These are phyloP conservation scores for Notarius lentiginosus DNA, from an alignment of 2,113 vertebrate species.

Conservation along the genomic window DNA sequence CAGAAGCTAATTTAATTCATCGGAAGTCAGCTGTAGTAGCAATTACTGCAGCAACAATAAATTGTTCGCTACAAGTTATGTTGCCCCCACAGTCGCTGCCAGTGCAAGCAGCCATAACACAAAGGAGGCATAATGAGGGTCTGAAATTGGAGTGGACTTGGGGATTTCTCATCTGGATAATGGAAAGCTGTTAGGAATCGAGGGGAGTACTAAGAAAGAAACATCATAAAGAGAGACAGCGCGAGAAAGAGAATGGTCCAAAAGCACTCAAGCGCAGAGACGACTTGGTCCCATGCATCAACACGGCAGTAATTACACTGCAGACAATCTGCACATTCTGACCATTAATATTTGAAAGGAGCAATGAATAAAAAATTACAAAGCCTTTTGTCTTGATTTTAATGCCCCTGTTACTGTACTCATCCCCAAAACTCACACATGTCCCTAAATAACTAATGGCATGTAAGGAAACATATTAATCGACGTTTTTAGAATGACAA, in stretches of 20 bases:
- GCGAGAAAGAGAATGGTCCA: neutral
- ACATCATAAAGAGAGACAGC: constrained; percentile 7
- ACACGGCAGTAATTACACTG: constrained; percentile 50
- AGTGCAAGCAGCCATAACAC: neutral
- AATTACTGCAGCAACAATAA: constrained; percentile 32
- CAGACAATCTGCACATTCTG: constrained; percentile 43
- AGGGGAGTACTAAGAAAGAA: neutral
- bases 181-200: constrained; percentile 21
- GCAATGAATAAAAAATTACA: constrained; percentile 53
- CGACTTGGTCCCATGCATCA: constrained; percentile 37
- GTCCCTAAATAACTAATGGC: constrained; percentile 22
- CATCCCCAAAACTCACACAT: constrained; percentile 35
- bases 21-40: neutral
- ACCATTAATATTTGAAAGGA: constrained; percentile 55
- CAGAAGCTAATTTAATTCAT: constrained; percentile 4
- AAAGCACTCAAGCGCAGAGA: constrained; percentile 34
- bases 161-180: constrained; percentile 29
- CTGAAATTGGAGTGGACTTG: constrained; percentile 3
- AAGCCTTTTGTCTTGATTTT: constrained; percentile 38
- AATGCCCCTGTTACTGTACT: constrained; percentile 27
- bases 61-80: neutral
- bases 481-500: neutral
- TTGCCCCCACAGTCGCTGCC: neutral
- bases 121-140: neutral
- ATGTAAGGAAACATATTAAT: neutral